These are phyloP conservation scores for Salpingus planirostris DNA, from an alignment of 2,888 invertebrate species.

Conservation along the genomic window DNA sequence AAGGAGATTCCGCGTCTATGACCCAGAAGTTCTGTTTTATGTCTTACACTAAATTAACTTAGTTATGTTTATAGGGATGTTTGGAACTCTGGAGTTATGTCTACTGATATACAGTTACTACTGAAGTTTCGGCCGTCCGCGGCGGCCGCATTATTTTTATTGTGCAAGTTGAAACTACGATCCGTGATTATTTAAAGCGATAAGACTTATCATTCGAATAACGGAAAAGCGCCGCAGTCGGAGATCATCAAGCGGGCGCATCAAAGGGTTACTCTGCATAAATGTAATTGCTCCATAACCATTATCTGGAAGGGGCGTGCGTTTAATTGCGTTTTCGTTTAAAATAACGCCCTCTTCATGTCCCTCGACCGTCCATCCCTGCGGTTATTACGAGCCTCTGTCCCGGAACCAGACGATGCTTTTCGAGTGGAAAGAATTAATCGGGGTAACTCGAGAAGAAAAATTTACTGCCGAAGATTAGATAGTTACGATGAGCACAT, in stretches of 20 bases:
- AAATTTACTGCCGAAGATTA: no score
- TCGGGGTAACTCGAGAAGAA: no score
- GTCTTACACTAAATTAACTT: conserved; percentile 35
- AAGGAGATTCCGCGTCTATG: conserved; percentile 13
- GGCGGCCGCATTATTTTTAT: conserved; percentile 26
- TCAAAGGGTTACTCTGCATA: conserved; percentile 25
- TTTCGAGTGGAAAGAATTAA: no score
- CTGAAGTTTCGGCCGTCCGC: conserved; percentile 24
- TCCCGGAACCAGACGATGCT: no score
- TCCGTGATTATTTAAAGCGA: conserved; percentile 14
- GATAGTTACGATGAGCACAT: no score
- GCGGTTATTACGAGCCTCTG: no score
- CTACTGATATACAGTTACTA: conserved; percentile 28
- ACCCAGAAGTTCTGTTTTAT: conserved; percentile 29
- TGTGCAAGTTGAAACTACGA: conserved; percentile 18
- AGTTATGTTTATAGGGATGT: conserved; percentile 36
- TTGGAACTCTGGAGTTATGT: conserved; percentile 33
- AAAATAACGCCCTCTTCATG: conserved; percentile 17
- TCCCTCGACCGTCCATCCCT: no score
- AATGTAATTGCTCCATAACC: conserved; percentile 27
- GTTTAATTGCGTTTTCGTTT: conserved; percentile 25
- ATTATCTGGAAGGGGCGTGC: conserved; percentile 23
- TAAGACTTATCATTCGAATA: conserved; percentile 8
- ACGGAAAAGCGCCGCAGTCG: conserved; percentile 1
- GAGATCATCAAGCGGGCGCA: conserved; percentile 12